Percentiles rank a stretch among this genome's conserved stretches.
Conservation (phyloP, 2,113 vertebrate species). For the Hyperopisus bebe region DNA sequence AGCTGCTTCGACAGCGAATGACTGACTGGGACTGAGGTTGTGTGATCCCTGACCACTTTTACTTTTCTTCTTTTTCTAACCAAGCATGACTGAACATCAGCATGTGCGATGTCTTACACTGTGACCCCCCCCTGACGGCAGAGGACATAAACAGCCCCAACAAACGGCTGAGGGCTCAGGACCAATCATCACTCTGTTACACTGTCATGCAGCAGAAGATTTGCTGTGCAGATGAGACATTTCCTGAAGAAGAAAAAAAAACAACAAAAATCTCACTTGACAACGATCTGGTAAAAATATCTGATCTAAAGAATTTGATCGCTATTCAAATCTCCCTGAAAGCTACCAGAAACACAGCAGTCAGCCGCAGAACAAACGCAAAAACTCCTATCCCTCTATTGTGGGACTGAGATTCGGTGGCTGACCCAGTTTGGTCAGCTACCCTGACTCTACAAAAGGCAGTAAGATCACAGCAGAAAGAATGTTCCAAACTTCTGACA, state of each 20-base stretch:
- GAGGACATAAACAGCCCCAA: not conserved
- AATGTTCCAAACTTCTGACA: not conserved
- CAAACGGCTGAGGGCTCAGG: not conserved
- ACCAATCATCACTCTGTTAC: not conserved
- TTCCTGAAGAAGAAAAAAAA: not conserved
- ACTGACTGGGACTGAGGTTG: not conserved
- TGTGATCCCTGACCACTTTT: not conserved
- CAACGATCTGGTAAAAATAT: not conserved
- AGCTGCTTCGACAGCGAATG: not conserved
- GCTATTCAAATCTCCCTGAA: not conserved
- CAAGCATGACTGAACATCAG: not conserved
- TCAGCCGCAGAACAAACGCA: slow-evolving; percentile 21
- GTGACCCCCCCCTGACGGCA: not conserved
- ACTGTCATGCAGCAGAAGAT: not conserved
- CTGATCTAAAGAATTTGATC: not conserved
- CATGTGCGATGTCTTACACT: not conserved
- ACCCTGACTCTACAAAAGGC: slow-evolving; percentile 29
- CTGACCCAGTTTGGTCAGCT: slow-evolving; percentile 30
- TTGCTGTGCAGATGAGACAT: not conserved
- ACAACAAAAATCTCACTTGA: not conserved
- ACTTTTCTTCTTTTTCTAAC: not conserved
- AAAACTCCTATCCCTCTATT: slow-evolving; percentile 30
- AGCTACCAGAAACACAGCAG: not conserved
- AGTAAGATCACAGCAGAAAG: slow-evolving; percentile 30
- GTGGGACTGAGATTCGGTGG: not conserved